These are phyloP conservation scores for Torymus texanus DNA, from an alignment of 2,888 invertebrate species.

Conservation along the genomic window DNA sequence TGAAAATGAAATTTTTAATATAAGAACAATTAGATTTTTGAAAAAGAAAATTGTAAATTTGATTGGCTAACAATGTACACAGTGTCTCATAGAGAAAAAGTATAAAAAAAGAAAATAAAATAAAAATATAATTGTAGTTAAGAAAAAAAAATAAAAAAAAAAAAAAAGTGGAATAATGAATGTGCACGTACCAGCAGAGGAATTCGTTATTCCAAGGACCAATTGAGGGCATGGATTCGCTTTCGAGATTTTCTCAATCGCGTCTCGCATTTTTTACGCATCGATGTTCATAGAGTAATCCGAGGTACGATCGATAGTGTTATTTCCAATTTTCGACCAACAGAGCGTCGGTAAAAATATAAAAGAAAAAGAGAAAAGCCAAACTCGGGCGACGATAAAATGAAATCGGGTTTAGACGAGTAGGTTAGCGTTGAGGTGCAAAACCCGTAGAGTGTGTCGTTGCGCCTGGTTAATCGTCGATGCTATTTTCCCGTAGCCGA, in stretches of 20 bases:
- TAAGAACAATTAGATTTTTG: not conserved
- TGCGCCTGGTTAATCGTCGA: constrained; percentile 23
- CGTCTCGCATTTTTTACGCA: constrained; percentile 44
- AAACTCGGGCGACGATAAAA: too few relatives aligned
- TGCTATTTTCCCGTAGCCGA: constrained; percentile 26
- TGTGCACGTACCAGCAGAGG: constrained; percentile 4
- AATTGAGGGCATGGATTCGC: constrained; percentile 54
- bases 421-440: not conserved
- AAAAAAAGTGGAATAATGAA: constrained; percentile 35
- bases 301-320: constrained; percentile 5
- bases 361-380: too few relatives aligned
- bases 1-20: constrained; percentile 11
- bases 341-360: not conserved
- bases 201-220: constrained; percentile 54
- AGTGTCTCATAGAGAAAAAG: too few relatives aligned
- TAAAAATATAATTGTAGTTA: constrained; percentile 23
- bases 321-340: not conserved
- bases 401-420: too few relatives aligned
- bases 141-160: constrained; percentile 45
- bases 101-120: constrained; percentile 8
- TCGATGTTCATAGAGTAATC: constrained; percentile 22
- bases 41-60: not conserved
- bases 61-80: not conserved
- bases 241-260: constrained; percentile 53
- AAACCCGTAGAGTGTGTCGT: constrained; percentile 2